Conservation (phyloP, 2,797 vertebrate genomes). For the Bradypodion ventrale region DNA sequence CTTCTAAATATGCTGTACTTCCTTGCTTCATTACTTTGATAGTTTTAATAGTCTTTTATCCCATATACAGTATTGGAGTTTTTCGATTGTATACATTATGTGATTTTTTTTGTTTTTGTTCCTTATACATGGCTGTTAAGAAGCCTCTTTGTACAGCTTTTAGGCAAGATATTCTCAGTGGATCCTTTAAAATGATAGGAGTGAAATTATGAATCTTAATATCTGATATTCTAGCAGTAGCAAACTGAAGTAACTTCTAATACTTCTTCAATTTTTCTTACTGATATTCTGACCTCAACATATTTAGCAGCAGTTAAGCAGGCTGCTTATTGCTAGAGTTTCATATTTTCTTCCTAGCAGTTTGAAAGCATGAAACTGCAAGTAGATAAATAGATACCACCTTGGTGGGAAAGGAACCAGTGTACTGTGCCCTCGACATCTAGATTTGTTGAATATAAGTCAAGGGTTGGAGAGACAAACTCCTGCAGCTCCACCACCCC, state of each 20-base stretch:
- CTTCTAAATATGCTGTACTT: constrained; percentile 22
- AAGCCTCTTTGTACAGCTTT: not conserved
- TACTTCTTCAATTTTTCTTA: not conserved
- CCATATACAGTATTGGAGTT: constrained; percentile 8
- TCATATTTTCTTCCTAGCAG: not conserved
- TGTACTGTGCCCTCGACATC: no score
- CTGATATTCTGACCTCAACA: not conserved
- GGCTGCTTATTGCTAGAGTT: not conserved
- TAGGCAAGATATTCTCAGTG: not conserved
- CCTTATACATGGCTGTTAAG: not conserved
- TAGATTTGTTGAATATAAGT: no score
- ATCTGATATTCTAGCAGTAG: not conserved
- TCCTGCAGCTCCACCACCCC: no score
- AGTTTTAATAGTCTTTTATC: constrained; percentile 2
- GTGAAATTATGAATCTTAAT: not conserved
- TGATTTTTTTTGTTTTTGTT: not conserved
- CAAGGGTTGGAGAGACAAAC: no score
- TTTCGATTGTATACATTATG: not conserved
- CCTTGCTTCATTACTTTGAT: constrained; percentile 17
- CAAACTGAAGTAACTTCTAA: not conserved
- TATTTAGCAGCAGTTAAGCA: not conserved
- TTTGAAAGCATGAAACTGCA: no score
- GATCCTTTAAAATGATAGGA: not conserved
- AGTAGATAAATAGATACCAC: no score
- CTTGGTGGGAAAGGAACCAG: no score